Evolutionary conservation across 2,113 vertebrate genomes (phyloP), one percentile per base, ranked within the genome.

Genomic region (Bolborhynchus lineola): DNA sequence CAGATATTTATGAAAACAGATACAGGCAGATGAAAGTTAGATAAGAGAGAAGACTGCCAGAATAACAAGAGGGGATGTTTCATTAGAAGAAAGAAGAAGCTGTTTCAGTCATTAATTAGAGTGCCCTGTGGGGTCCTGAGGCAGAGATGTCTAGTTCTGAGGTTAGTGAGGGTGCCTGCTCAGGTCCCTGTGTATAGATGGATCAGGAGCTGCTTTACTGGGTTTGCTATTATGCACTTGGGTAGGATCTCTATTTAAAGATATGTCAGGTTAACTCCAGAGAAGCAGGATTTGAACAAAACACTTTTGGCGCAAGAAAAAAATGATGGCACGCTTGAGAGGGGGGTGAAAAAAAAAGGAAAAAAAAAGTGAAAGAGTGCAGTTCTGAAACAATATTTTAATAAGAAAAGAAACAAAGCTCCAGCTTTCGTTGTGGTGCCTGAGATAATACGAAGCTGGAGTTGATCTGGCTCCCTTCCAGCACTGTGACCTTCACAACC

Each of bases 81-180:
- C 10, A 9, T 41, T 60, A 39, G 52, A 81, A 42, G 23, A 79
- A 26, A 26, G 11, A 1, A 26, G 50, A 85, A 23, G 31, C 33
- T 37, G 6, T 63, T 86, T 26, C 35, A 88, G 52, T 28, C 3
- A 0, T 31, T 23, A 37, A 18, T 46, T 44, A 3, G 33, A 26
- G 8, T 1, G 5, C 35, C 64, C 33, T 55, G 16, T 0, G 0
- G 35, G 11, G 7, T 5, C n/a, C 20, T 2, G 5, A 53, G 14
- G 31, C 5, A 3, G 49, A 35, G 49, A 23, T 64, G 10, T 20
- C 31, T 35, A 16, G 33, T 59, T 82, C 69, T 55, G 23, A 37
- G 75, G 28, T 29, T 78, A 24, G 12, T 20, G 49, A 49, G 21
- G 10, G 5, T 49, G 33, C 21, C 49, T 3, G 9, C 28, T 64